A percentile compares a stretch with the other conserved stretches of the same genome.
These are phyloP conservation scores for Hirtodrosophila cameraria DNA, from an alignment of 2,888 invertebrate species.

Conservation along the genomic window DNA sequence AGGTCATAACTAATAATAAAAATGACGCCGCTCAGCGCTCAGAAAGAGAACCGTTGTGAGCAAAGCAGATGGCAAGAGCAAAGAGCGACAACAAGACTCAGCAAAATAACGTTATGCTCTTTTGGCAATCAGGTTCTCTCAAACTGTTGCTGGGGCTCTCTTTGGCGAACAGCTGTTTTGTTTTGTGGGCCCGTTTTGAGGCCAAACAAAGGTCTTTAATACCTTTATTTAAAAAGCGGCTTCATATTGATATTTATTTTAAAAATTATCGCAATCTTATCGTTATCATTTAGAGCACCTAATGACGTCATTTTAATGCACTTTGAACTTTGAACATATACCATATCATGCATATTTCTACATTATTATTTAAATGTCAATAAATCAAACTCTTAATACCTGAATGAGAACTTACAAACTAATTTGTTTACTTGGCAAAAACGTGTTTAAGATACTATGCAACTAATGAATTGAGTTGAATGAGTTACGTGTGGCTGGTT, in stretches of 20 bases:
- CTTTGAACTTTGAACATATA: constrained; percentile 42
- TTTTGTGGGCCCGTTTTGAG: constrained; percentile 41
- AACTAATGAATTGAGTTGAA: constrained; percentile 13
- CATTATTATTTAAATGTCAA: constrained; percentile 12
- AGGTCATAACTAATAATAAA: constrained; percentile 85
- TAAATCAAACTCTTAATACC: constrained; percentile 45
- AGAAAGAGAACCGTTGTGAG: constrained; percentile 23
- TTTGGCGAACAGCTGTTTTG: constrained; percentile 43
- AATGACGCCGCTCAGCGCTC: constrained; percentile 73
- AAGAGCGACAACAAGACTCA: constrained; percentile 25
- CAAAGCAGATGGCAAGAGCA: constrained; percentile 42
- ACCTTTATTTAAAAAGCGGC: constrained; percentile 18
- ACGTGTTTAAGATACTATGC: constrained; percentile 3
- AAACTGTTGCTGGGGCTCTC: neutral
- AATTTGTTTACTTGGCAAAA: constrained; percentile 17
- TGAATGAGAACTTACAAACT: constrained; percentile 25
- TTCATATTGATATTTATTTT: constrained; percentile 46
- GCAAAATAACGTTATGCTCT: constrained; percentile 31
- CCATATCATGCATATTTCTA: constrained; percentile 20
- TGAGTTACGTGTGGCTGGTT: constrained; percentile 8
- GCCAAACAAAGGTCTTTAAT: constrained; percentile 30
- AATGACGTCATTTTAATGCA: constrained; percentile 51
- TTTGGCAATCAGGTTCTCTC: too few relatives aligned
- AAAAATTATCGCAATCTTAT: constrained; percentile 49
- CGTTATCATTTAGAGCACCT: constrained; percentile 40